A percentile compares a stretch with the other conserved stretches of the same genome.
Conservation (phyloP, 2,113 vertebrate genomes). For the Pteronura brasiliensis region DNA sequence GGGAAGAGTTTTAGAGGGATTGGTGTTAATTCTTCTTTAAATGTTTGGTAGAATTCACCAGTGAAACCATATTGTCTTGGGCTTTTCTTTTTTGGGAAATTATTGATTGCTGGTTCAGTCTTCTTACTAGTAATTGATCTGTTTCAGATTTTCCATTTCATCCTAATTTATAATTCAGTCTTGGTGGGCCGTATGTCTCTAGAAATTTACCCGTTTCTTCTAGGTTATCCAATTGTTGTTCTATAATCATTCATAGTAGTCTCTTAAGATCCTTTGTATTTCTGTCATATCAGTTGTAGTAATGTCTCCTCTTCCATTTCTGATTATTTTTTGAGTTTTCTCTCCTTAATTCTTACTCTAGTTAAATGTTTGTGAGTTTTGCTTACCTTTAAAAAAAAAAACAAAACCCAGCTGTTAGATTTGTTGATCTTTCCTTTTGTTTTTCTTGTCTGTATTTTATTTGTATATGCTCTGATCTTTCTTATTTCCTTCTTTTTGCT, state of each 20-base stretch:
- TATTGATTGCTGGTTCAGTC: neutral
- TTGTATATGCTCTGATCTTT: neutral
- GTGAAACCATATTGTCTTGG: neutral
- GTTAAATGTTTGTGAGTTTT: neutral
- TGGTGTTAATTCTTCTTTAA: neutral
- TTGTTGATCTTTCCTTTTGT: neutral
- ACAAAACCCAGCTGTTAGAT: neutral
- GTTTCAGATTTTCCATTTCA: neutral
- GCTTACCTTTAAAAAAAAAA: neutral
- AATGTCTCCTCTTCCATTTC: neutral
- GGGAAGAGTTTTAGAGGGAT: neutral
- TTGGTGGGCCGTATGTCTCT: neutral
- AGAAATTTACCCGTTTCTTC: neutral
- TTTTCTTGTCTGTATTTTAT: neutral
- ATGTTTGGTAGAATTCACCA: neutral
- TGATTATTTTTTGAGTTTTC: neutral
- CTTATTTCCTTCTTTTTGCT: neutral
- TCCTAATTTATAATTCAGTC: neutral
- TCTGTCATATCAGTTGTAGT: neutral
- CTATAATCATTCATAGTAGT: neutral
- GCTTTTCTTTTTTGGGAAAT: neutral
- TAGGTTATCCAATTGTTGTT: neutral
- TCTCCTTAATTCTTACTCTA: neutral
- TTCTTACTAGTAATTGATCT: neutral
- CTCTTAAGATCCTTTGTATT: neutral